A percentile compares a stretch with the other conserved stretches of the same genome.
phyloP scores from a whole-genome alignment of 2,888 invertebrate species.

The Aphodius sticticus region DNA sequence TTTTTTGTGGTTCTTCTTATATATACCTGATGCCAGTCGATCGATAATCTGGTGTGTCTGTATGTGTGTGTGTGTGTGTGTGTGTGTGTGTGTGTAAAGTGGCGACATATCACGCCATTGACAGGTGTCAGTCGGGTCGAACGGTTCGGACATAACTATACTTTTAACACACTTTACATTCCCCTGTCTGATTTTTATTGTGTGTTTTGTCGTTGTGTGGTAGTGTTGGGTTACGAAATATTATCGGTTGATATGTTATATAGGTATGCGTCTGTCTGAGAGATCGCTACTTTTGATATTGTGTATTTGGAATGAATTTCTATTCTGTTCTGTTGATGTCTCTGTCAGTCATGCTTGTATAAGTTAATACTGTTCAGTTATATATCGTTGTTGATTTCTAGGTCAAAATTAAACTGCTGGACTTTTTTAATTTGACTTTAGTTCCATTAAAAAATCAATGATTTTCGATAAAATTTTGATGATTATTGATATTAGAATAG shows the following conservation, averaged over 20 bases:
- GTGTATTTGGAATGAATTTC: too few species aligned
- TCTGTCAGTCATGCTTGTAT: too few species aligned
- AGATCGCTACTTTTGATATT: neutral
- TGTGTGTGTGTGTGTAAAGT: constrained; percentile 30
- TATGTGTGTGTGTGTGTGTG: too few species aligned
- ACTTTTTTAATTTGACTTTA: too few species aligned
- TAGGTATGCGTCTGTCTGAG: neutral
- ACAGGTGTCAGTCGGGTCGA: constrained; percentile 43
- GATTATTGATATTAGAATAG: too few species aligned
- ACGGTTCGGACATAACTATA: constrained; percentile 25
- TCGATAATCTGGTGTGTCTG: constrained; percentile 30
- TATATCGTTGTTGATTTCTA: too few species aligned
- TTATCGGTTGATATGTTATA: neutral
- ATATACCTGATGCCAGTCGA: constrained; percentile 22
- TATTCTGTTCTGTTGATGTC: too few species aligned
- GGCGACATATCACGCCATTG: constrained; percentile 45
- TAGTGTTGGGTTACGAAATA: neutral
- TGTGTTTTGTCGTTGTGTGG: neutral
- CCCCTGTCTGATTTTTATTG: constrained; percentile 8
- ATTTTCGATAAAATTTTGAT: too few species aligned
- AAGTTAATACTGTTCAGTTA: too few species aligned
- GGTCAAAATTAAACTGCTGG: too few species aligned
- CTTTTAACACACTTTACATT: constrained; percentile 42
- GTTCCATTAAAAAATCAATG: too few species aligned
- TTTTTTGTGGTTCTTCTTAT: constrained; percentile 12